Base-by-base conservation (phyloP, 1,140 invertebrate species). In the Conus ventricosus region DNA sequence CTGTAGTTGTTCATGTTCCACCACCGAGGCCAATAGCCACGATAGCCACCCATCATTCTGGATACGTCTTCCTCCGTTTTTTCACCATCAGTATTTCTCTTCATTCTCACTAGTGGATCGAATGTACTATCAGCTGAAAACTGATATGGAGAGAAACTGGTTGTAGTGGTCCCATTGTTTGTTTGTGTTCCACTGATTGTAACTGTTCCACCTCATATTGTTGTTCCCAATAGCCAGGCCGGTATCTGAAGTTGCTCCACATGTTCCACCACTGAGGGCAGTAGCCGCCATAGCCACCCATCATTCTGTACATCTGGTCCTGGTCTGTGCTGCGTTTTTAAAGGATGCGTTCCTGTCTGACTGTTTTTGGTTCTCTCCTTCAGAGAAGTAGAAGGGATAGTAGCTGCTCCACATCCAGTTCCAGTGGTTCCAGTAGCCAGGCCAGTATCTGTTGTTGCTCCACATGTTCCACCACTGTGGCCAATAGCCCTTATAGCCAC, bases 31-130 rank as follows among this genome's bases (percentile, higher is more conserved):
- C 84, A 85, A 60, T 85, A 71, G 57, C 84, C 84, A 4, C 63
- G 7, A 53, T 85, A 85, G 25, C 84, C 84, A 67, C 84, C 84
- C 84, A 85, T 85, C 84, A 85, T 85, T 51, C 84, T 63, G 13
- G 84, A 85, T 4, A 57, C 0, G 20, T 27, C 13, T 54, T n/a
- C 54, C 4, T 39, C 3, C 3, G 39, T 83, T 15, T 57, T 11
- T 54, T 54, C 0, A 8, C 57, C 15, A 13, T 53, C 51, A 83
- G 8, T 4, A 4, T 54, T 13, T n/a, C n/a, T 23, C 20, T 4
- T 53, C 27, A 76, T 6, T 76, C 71, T 76, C 1, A 1, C 8
- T 25, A 4, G 23, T 23, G 10, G 60, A 63, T 63, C 1, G 4
- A 63, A 63, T 2, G 60, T 4, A 20, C 17, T 63, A 20, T 20